Evolutionary conservation across 2,113 vertebrate genomes (phyloP).

Genomic region (Porphyrio hochstetteri): DNA sequence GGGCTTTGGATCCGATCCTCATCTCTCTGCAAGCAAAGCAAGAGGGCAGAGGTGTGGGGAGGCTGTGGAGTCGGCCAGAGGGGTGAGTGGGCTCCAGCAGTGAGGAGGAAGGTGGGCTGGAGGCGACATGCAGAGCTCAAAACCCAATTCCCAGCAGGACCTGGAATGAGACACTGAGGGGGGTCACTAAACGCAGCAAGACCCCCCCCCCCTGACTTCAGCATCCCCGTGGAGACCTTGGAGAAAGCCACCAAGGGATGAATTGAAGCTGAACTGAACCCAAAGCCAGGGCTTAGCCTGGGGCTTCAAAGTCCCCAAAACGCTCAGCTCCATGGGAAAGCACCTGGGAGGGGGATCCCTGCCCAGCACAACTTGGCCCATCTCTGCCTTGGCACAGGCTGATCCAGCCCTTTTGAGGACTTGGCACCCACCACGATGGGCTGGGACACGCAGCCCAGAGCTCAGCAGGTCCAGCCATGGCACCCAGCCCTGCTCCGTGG

Average conservation of each 20-base stretch:
- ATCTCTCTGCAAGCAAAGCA: neutral
- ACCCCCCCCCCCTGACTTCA: too few species aligned
- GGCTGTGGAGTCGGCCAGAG: fast-evolving
- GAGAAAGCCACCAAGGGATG: fast-evolving
- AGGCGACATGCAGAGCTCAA: neutral
- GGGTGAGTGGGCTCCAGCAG: too few species aligned
- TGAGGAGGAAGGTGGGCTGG: neutral
- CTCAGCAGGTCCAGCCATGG: neutral
- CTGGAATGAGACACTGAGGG: fast-evolving
- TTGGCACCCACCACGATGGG: neutral
- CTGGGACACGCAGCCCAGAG: neutral
- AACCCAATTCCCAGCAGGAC: neutral
- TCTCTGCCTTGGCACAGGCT: neutral
- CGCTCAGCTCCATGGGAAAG: fast-evolving
- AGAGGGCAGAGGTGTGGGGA: neutral
- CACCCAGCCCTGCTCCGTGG: fast-evolving
- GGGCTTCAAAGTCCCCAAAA: fast-evolving
- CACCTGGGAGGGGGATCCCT: fast-evolving
- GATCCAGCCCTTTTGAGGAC: neutral
- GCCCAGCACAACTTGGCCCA: neutral
- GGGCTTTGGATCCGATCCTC: neutral
- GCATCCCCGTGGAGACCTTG: fast-evolving
- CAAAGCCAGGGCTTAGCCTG: fast-evolving
- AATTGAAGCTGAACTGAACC: neutral
- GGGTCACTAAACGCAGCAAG: neutral